phyloP scores from a whole-genome alignment of 2,113 vertebrate species.

The Colinus virginianus region DNA sequence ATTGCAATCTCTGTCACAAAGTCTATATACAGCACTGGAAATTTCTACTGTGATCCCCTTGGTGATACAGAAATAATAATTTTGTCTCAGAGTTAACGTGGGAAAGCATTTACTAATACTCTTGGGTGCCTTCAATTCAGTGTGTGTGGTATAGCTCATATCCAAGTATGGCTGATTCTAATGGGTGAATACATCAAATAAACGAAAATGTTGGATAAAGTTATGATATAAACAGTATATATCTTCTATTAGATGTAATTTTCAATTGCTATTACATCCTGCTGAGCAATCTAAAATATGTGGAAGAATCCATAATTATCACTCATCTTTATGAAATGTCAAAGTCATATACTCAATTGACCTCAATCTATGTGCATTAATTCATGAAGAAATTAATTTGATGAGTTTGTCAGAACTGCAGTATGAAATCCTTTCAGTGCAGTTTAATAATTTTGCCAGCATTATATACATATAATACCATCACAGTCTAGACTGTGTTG shows the following conservation, averaged over 20 bases:
- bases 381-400: conserved; percentile 37
- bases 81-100: neutral
- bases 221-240: neutral
- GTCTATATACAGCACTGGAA: neutral
- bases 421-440: conserved; percentile 1
- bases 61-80: neutral
- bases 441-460: conserved; percentile 14
- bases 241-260: neutral
- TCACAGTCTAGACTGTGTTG: neutral
- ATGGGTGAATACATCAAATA: neutral
- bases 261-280: neutral
- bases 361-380: neutral
- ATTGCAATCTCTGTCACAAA: neutral
- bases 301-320: neutral
- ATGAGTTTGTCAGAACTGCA: conserved; percentile 3
- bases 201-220: neutral
- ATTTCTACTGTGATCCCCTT: neutral
- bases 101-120: neutral
- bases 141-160: neutral
- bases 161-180: neutral
- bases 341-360: neutral
- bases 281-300: conserved; percentile 10
- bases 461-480: neutral
- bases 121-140: neutral
- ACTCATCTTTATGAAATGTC: neutral